Evolutionary conservation across 2,113 vertebrate species (phyloP).

Genomic region (Tachuris rubrigastra): DNA sequence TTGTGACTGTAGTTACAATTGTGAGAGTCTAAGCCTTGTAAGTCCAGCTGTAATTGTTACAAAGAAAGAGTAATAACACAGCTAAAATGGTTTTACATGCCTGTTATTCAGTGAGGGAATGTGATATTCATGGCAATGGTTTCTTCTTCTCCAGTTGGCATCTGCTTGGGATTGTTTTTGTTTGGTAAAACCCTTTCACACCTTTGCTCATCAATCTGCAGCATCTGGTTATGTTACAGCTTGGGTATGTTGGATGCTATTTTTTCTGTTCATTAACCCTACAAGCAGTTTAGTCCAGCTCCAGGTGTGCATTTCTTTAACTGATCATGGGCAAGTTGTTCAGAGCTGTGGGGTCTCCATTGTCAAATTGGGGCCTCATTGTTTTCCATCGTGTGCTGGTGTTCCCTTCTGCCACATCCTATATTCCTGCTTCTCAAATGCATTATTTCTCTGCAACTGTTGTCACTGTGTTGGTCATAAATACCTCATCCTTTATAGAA

Average conservation of each 20-base stretch:
- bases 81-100: background rate
- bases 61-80: background rate
- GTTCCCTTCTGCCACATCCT: background rate
- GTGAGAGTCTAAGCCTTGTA: background rate
- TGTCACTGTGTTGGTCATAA: background rate
- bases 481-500: background rate
- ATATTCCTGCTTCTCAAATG: background rate
- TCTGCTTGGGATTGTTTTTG: background rate
- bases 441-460: background rate
- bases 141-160: background rate
- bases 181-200: background rate
- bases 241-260: background rate
- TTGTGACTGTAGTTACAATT: background rate
- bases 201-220: background rate
- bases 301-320: background rate
- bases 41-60: background rate
- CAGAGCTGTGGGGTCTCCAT: background rate
- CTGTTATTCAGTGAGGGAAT: background rate
- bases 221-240: background rate
- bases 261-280: background rate
- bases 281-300: background rate
- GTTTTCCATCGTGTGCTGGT: background rate
- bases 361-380: too few species aligned
- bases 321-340: background rate
- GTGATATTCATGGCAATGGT: background rate